Percentiles rank a stretch among this genome's conserved stretches.
phyloP scores from a whole-genome alignment of 92 coral and sea anemone genomes.

The Ricordea florida region DNA sequence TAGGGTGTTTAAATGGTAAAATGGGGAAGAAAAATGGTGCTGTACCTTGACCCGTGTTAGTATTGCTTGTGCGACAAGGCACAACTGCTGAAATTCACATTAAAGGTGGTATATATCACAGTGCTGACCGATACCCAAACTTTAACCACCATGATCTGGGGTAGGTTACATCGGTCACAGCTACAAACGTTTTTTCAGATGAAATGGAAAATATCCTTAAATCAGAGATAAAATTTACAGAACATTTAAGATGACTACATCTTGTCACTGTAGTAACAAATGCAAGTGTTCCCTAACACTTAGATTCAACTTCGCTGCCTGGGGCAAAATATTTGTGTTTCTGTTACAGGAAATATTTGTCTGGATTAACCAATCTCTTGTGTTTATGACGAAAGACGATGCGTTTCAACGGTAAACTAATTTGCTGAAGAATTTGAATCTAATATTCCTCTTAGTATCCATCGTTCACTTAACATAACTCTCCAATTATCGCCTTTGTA shows the following conservation, averaged over 20 bases:
- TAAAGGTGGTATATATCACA: too few species aligned
- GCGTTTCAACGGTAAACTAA: neutral
- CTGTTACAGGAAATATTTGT: constrained; percentile 29
- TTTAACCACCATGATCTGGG: too few species aligned
- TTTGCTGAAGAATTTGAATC: constrained; percentile 8
- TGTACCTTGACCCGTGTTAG: neutral
- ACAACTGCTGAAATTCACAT: too few species aligned
- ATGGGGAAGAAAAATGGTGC: neutral
- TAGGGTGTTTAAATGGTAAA: constrained; percentile 3
- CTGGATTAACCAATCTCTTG: constrained; percentile 1
- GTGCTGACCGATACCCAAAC: too few species aligned
- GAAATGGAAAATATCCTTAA: too few species aligned
- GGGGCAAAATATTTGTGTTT: neutral
- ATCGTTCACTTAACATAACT: constrained; percentile 15
- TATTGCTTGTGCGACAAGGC: neutral
- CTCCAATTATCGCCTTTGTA: constrained; percentile 16
- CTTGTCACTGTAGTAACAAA: too few species aligned
- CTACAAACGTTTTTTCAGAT: too few species aligned
- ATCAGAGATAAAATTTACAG: too few species aligned
- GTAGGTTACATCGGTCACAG: too few species aligned
- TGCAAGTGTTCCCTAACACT: too few species aligned
- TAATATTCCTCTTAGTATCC: neutral
- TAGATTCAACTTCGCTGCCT: neutral
- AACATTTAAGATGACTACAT: too few species aligned
- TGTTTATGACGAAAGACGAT: constrained; percentile 16